phyloP scores from a whole-genome alignment of 2,113 vertebrate genomes.

The Tinamus guttatus region DNA sequence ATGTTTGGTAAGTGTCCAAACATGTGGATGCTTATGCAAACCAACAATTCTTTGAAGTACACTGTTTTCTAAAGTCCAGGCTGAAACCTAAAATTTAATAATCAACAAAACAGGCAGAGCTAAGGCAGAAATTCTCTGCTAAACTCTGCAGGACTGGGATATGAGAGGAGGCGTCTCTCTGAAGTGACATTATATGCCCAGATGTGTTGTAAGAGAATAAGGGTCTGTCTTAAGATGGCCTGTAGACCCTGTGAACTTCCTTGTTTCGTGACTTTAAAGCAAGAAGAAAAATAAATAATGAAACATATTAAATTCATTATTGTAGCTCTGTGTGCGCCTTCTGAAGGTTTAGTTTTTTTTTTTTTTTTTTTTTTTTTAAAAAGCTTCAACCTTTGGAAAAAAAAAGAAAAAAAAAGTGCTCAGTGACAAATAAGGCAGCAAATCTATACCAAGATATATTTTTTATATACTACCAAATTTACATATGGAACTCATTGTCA shows the following conservation, averaged over 20 bases:
- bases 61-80: constrained; percentile 36
- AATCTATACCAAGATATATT: constrained; percentile 29
- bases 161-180: constrained; percentile 57
- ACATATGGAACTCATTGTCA: constrained; percentile 63
- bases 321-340: neutral
- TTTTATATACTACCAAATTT: constrained; percentile 59
- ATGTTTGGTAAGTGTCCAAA: constrained; percentile 65
- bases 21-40: constrained; percentile 62
- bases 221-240: constrained; percentile 43
- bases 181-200: constrained; percentile 64
- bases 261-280: constrained; percentile 53
- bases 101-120: constrained; percentile 55
- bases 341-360: neutral
- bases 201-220: constrained; percentile 58
- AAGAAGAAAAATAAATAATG: constrained; percentile 63
- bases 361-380: too few species aligned
- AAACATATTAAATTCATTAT: constrained; percentile 64
- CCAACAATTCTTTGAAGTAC: constrained; percentile 62
- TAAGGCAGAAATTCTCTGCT: constrained; percentile 40
- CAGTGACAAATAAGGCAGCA: constrained; percentile 52
- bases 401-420: constrained; percentile 29
- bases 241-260: constrained; percentile 56
- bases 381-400: constrained; percentile 25
- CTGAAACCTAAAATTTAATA: constrained; percentile 63
- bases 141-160: constrained; percentile 21